Evolutionary conservation across 1,140 invertebrate species (phyloP).

Genomic region (Microplitis demolitor): DNA sequence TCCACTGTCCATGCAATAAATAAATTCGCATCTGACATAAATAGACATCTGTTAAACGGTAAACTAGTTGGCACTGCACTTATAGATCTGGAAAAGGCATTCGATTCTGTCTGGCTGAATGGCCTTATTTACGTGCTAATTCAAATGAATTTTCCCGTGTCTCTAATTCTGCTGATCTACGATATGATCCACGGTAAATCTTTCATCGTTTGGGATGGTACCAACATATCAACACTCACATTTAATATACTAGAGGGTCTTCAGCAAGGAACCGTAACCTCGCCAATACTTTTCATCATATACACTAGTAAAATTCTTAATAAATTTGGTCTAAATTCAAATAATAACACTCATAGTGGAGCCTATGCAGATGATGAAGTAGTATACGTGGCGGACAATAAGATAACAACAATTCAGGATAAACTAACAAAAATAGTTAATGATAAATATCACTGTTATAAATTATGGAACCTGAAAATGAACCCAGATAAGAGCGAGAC

Average conservation of each 20-base stretch:
- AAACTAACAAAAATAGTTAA: not conserved
- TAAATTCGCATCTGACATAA: not conserved
- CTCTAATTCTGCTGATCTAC: not conserved
- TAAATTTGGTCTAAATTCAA: slow-evolving; percentile 13
- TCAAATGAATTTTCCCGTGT: slow-evolving; percentile 17
- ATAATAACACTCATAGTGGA: not conserved
- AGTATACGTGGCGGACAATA: not conserved
- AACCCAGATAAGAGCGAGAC: slow-evolving; percentile 6
- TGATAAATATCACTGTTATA: slow-evolving; percentile 5
- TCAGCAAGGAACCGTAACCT: slow-evolving; percentile 23
- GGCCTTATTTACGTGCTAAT: slow-evolving; percentile 31
- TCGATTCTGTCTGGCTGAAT: slow-evolving; percentile 8
- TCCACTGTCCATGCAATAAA: not conserved
- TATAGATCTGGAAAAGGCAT: slow-evolving; percentile 3
- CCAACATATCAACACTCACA: not conserved
- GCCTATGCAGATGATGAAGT: slow-evolving; percentile 22
- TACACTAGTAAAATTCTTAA: slow-evolving; percentile 14
- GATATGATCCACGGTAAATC: slow-evolving; percentile 10
- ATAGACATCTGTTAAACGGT: not conserved
- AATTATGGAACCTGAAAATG: slow-evolving; percentile 11
- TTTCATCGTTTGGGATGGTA: not conserved
- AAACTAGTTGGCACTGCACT: not conserved
- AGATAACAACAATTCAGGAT: not conserved
- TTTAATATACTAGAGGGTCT: slow-evolving; percentile 12
- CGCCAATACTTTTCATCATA: slow-evolving; percentile 20